These are phyloP conservation scores for Platycheirus albimanus DNA, from an alignment of 2,888 invertebrate species.

Conservation along the genomic window DNA sequence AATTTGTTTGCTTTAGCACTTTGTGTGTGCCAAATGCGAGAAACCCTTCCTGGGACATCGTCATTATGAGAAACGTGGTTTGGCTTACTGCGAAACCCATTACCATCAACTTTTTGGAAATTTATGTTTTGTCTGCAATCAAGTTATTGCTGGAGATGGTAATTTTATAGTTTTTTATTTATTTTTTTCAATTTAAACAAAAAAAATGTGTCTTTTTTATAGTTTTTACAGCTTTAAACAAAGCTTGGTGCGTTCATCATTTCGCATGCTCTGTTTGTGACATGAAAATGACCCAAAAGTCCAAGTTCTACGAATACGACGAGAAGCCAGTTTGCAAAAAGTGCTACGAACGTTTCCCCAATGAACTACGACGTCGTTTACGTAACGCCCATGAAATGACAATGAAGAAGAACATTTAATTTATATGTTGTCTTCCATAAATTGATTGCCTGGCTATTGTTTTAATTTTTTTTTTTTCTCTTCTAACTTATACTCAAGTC, in stretches of 20 bases:
- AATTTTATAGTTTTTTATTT: conserved; percentile 79
- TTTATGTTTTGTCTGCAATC: conserved; percentile 99
- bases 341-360: conserved; percentile 98
- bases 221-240: conserved; percentile 99
- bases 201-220: conserved; percentile 77
- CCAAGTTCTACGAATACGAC: conserved; percentile 99
- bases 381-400: conserved; percentile 94
- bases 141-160: conserved; percentile 99
- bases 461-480: too few species aligned
- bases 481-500: conserved; percentile 25
- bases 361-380: conserved; percentile 95
- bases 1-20: conserved; percentile 88
- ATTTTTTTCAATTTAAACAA: too few species aligned
- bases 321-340: conserved; percentile 99
- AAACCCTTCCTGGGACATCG: conserved; percentile 99
- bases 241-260: conserved; percentile 99
- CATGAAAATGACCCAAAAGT: conserved; percentile 96
- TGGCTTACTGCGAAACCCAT: conserved; percentile 99
- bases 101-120: conserved; percentile 99
- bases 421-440: neutral
- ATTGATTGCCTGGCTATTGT: conserved; percentile 32
- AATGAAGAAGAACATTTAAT: conserved; percentile 84
- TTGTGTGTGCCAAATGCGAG: conserved; percentile 99
- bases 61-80: conserved; percentile 98
- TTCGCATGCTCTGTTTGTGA: conserved; percentile 99